A percentile compares a stretch with the other conserved stretches of the same genome.
Evolutionary conservation across 2,888 invertebrate genomes (phyloP).

Genomic region (Pollenia amentaria): DNA sequence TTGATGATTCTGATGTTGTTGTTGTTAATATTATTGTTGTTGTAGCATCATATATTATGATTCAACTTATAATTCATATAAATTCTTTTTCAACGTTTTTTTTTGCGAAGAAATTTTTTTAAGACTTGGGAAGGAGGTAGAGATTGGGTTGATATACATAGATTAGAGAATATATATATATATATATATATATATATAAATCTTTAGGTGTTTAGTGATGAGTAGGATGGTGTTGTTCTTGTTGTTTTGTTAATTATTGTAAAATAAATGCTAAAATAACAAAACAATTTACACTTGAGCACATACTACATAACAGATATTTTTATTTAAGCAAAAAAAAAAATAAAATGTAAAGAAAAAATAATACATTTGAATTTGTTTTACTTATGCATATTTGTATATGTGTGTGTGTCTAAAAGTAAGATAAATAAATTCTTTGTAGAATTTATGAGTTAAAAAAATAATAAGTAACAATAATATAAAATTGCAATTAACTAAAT

Average conservation of each 20-base stretch:
- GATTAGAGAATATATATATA: conserved; percentile 51
- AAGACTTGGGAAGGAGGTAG: conserved; percentile 2
- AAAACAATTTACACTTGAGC: conserved; percentile 74
- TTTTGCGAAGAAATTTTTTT: conserved; percentile 23
- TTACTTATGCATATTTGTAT: conserved; percentile 1
- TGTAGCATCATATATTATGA: conserved; percentile 69
- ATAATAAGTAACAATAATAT: conserved; percentile 48
- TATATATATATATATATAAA: conserved; percentile 40
- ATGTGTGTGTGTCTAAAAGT: conserved; percentile 26
- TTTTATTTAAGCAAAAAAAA: conserved; percentile 45
- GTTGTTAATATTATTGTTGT: conserved; percentile 55
- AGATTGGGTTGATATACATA: conserved; percentile 34
- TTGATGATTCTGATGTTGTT: conserved; percentile 48
- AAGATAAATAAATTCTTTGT: conserved; percentile 51
- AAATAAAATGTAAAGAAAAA: conserved; percentile 1
- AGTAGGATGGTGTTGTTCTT: conserved; percentile 37
- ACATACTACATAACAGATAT: conserved; percentile 63
- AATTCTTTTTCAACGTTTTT: conserved; percentile 43
- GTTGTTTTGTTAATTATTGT: conserved; percentile 74
- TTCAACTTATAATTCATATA: conserved; percentile 73
- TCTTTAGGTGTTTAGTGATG: conserved; percentile 33
- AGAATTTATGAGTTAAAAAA: conserved; percentile 12
- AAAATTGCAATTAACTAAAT: conserved; percentile 63
- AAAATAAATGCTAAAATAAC: conserved; percentile 74
- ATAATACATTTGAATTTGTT: conserved; percentile 60